Evolutionary conservation across 2,888 invertebrate genomes (phyloP), one percentile per base, ranked within the genome.

Genomic region (Metallyticus violacea): DNA sequence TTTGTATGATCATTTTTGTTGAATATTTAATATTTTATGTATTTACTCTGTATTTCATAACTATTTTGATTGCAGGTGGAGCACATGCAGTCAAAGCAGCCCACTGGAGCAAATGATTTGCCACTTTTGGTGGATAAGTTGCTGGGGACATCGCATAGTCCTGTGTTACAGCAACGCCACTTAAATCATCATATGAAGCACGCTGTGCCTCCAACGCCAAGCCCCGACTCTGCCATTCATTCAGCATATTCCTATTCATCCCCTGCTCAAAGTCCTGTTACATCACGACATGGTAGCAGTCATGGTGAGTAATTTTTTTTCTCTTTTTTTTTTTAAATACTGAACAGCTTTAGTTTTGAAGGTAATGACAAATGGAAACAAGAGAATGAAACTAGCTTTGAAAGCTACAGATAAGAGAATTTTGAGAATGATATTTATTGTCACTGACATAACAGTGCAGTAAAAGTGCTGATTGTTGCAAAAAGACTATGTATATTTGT

Each of bases 211-310:
- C 95, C 96, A 88, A 96, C 96, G 89, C 97, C 97, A 87, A 97
- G 97, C 90, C 97, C 97, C 0, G 97, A 97, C 91, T 97, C 97
- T 26, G 97, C 97, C 89, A 96, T 97, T 89, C 97, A 97, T 92
- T 97, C 97, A 90, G 97, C 96, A 90, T 97, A 97, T 90, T 95
- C 95, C 82, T 95, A 95, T 90, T 94, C 88, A 28, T 97, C 97
- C 89, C 97, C 97, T 6, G 97, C 96, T 85, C 97, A 97, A 89
- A 96, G 96, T 90, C 97, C 97, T 1, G 94, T 97, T 85, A 97
- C 97, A 77, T 96, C 97, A 30, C 94, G 97, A 0, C 97, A 97
- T 91, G 94, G 95, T 88, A 89, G 89, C 81, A 89, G 89, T 78
- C 88, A 88, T 40, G 88, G 88, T 88, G 79, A 25, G 79, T 86